These are phyloP conservation scores for Melitaea cinxia DNA, from an alignment of 1,140 invertebrate genomes.

Conservation along the genomic window DNA sequence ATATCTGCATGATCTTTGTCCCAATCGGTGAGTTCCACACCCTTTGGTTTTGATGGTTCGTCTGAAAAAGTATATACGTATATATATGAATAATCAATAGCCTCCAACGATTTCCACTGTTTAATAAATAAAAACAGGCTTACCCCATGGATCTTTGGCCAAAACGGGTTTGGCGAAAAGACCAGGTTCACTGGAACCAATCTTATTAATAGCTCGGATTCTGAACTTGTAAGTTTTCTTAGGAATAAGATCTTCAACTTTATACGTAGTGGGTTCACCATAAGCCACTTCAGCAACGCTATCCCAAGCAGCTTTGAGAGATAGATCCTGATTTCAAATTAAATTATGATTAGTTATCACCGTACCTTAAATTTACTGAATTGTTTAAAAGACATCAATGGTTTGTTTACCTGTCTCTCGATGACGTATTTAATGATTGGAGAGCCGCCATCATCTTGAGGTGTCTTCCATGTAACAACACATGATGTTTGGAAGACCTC, in stretches of 20 bases:
- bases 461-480: slow-evolving; percentile 94
- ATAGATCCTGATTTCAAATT: slow-evolving; percentile 62
- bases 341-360: neutral
- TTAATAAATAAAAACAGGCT: slow-evolving; percentile 37
- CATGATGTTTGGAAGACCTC: slow-evolving; percentile 97
- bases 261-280: slow-evolving; percentile 87
- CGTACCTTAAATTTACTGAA: neutral
- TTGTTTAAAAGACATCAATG: neutral
- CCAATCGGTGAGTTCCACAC: slow-evolving; percentile 96
- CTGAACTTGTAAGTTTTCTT: slow-evolving; percentile 98
- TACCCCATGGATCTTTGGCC: slow-evolving; percentile 99
- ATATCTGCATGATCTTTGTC: slow-evolving; percentile 97
- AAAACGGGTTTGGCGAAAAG: slow-evolving; percentile 92
- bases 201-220: slow-evolving; percentile 96
- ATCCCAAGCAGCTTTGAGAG: slow-evolving; percentile 89
- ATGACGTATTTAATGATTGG: slow-evolving; percentile 96
- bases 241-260: slow-evolving; percentile 92
- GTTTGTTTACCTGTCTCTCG: slow-evolving; percentile 91
- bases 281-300: slow-evolving; percentile 88
- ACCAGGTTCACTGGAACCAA: slow-evolving; percentile 93
- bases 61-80: slow-evolving; percentile 82
- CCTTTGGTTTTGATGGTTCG: slow-evolving; percentile 95
- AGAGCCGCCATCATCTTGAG: slow-evolving; percentile 95
- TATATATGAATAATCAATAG: neutral
- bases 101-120: neutral